Evolutionary conservation across 2,797 vertebrate species (phyloP), one percentile per base, ranked within the genome.

Genomic region (Acanthis flammea): DNA sequence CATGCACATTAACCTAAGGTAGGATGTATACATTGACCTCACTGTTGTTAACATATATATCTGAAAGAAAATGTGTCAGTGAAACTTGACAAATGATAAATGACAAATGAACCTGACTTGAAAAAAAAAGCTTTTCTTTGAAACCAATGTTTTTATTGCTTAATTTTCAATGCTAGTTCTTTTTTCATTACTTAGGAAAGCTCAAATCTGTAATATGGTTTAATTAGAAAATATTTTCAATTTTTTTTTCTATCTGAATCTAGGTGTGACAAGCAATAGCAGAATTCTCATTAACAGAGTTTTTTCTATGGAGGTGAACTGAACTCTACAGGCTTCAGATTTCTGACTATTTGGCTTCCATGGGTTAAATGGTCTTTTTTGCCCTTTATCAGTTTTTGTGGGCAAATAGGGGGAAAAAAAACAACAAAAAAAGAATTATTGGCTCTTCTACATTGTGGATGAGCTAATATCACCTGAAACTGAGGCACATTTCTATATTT

Each of bases 331-430:
- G 61, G 7, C 8, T 88, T 61, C 65, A 89, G 18, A 42, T 22
- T 63, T 65, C 4, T 63, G 44, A 31, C 39, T 53, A 7, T 42
- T 42, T 54, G 28, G 3, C 57, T 85, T 85, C 37, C 45, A 6
- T 41, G 15, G 28, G 66, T 31, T 62, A 12, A 88, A 16, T 24
- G n/a, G 7, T 77, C 27, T 65, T 53, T 14, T 14, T 86, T 50
- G 13, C 45, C 12, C 16, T 73, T 77, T 37, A 35, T 57, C 28
- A 30, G 12, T n/a, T 70, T 70, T 41, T 84, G 7, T 44, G 7
- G 25, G 30, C 2, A 74, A 83, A 65, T 2, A 8, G 11, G 7
- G 12, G 2, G 0, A 0, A 16, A 27, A 16, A 27, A 16, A 31
- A 10, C 13, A 16, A 21, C 1, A 42, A 2, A 7, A 15, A 55